These are phyloP conservation scores for Tricholaema leucomelas DNA, from an alignment of 2,113 vertebrate species.

Conservation along the genomic window DNA sequence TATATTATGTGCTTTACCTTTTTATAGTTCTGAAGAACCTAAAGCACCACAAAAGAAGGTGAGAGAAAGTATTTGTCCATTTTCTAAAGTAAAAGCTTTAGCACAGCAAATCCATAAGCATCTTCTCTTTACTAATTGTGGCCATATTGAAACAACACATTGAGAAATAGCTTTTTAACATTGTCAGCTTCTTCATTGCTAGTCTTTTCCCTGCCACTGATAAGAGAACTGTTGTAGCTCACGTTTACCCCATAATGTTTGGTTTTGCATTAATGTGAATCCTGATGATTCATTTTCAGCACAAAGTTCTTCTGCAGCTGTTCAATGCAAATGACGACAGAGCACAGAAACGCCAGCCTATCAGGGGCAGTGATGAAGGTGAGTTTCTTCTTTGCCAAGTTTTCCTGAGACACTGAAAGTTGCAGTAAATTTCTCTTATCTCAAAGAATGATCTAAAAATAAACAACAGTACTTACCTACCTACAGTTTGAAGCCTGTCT, in stretches of 20 bases:
- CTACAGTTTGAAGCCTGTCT: background rate
- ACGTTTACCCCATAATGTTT: background rate
- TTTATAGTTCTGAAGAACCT: slow-evolving; percentile 86
- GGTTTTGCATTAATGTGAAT: background rate
- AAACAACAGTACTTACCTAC: background rate
- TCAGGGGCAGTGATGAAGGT: slow-evolving; percentile 92
- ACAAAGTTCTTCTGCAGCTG: slow-evolving; percentile 93
- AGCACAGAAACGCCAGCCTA: slow-evolving; percentile 90
- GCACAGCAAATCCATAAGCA: background rate
- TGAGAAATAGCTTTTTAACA: background rate
- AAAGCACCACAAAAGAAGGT: slow-evolving; percentile 91
- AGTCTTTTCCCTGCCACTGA: background rate
- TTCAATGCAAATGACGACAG: slow-evolving; percentile 92
- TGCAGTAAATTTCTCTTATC: background rate
- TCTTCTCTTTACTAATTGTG: background rate
- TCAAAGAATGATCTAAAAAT: background rate
- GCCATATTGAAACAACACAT: background rate
- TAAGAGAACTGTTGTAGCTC: background rate
- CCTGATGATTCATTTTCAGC: slow-evolving; percentile 73
- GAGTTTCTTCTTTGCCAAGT: slow-evolving; percentile 54
- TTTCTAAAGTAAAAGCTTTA: background rate
- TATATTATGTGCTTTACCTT: slow-evolving; percentile 46
- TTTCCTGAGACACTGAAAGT: background rate
- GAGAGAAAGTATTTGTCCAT: background rate
- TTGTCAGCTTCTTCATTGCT: background rate